phyloP scores from a whole-genome alignment of 2,888 invertebrate genomes.

The Agrotis puta region DNA sequence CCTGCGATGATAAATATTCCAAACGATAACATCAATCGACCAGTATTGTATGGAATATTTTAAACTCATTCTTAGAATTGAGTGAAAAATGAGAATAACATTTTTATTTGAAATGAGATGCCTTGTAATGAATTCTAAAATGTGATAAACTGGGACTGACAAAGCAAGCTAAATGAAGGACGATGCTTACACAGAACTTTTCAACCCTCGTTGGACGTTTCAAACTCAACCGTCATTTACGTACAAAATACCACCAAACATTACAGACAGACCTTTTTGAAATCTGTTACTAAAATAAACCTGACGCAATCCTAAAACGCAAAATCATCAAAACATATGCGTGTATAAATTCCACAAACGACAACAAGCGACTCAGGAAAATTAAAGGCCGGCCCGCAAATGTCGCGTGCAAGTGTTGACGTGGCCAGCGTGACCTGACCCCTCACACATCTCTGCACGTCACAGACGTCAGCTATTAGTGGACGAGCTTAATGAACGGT shows the following conservation, averaged over 20 bases:
- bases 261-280: constrained; percentile 50
- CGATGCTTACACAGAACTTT: constrained; percentile 24
- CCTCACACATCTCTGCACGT: constrained; percentile 52
- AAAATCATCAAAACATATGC: constrained; percentile 67
- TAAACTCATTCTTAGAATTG: neutral
- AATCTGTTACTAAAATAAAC: constrained; percentile 63
- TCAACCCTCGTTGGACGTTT: constrained; percentile 11
- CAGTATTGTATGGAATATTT: constrained; percentile 8
- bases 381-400: constrained; percentile 71
- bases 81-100: neutral
- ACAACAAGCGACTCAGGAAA: constrained; percentile 72
- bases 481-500: constrained; percentile 65
- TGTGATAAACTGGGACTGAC: neutral
- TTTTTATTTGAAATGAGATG: neutral
- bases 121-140: neutral
- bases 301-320: constrained; percentile 57
- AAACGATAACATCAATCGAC: constrained; percentile 38
- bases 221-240: constrained; percentile 53
- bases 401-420: constrained; percentile 74
- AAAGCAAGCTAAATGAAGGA: constrained; percentile 7
- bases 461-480: constrained; percentile 25
- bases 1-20: constrained; percentile 27
- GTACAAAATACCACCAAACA: constrained; percentile 46
- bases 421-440: constrained; percentile 67
- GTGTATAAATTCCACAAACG: constrained; percentile 65